phyloP scores from a whole-genome alignment of 2,888 invertebrate genomes.

The Cheilosia impressa region DNA sequence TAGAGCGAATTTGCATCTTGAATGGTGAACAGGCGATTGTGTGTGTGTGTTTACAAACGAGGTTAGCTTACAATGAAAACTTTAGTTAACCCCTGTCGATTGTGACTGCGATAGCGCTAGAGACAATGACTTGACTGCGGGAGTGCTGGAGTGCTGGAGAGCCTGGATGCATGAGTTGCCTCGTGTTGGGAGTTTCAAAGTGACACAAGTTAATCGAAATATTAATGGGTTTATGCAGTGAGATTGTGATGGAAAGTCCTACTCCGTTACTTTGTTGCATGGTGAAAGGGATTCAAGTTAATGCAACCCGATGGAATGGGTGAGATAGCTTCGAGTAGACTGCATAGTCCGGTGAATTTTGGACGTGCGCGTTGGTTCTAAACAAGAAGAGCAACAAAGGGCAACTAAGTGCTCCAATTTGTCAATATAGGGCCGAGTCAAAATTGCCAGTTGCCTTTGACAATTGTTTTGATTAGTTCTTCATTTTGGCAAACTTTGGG shows the following conservation, averaged over 20 bases:
- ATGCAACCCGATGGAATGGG: constrained; percentile 21
- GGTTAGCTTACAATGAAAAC: constrained; percentile 47
- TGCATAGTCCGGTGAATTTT: too few species aligned
- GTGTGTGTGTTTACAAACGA: constrained; percentile 13
- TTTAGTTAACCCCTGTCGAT: constrained; percentile 44
- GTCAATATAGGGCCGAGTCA: too few species aligned
- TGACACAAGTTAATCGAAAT: constrained; percentile 77
- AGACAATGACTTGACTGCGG: constrained; percentile 39
- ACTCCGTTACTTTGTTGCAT: constrained; percentile 16
- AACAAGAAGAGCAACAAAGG: too few species aligned
- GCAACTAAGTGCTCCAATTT: too few species aligned
- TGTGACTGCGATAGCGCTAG: constrained; percentile 42
- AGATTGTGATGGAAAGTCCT: constrained; percentile 53
- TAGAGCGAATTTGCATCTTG: constrained; percentile 47
- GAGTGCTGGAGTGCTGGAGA: neutral
- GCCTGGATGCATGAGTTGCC: neutral
- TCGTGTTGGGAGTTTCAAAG: constrained; percentile 59
- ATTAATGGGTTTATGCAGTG: constrained; percentile 72
- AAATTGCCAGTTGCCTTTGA: too few species aligned
- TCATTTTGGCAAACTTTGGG: too few species aligned
- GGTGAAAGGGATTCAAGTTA: neutral
- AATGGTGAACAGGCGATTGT: constrained; percentile 7
- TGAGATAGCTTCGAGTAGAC: too few species aligned
- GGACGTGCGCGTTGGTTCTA: too few species aligned
- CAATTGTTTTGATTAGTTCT: too few species aligned